These are phyloP conservation scores for Thrips palmi DNA, from an alignment of 1,140 invertebrate genomes.

Conservation along the genomic window DNA sequence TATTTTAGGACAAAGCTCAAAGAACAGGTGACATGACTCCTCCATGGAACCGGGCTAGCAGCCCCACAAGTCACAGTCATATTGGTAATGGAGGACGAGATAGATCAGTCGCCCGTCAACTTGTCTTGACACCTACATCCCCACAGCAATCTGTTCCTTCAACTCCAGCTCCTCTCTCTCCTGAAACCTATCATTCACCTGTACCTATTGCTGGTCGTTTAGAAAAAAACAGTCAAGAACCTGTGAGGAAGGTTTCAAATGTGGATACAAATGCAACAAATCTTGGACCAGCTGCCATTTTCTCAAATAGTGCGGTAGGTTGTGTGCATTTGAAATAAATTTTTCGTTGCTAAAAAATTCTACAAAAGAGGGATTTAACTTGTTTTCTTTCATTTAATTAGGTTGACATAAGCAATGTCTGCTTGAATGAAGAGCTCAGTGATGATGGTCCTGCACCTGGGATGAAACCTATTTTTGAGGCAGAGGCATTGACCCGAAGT, in stretches of 20 bases:
- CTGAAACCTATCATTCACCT: constrained; percentile 1
- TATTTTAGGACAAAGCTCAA: no score
- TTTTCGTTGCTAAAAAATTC: neutral
- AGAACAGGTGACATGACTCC: constrained; percentile 9
- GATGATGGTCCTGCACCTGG: constrained; percentile 25
- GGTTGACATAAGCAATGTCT: constrained; percentile 43
- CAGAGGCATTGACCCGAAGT: constrained; percentile 23
- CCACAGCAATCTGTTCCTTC: constrained; percentile 18
- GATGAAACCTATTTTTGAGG: constrained; percentile 26
- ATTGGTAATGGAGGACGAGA: constrained; percentile 14
- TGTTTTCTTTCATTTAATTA: constrained; percentile 2
- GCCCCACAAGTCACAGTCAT: constrained; percentile 16
- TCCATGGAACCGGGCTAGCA: constrained; percentile 22
- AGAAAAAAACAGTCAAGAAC: constrained; percentile 2
- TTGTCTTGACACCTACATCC: constrained; percentile 16
- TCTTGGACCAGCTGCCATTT: constrained; percentile 49
- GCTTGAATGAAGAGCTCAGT: constrained; percentile 49
- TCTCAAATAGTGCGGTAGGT: constrained; percentile 80
- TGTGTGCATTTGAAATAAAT: constrained; percentile 16
- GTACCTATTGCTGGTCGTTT: constrained; percentile 5
- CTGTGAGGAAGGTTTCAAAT: neutral
- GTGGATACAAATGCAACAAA: constrained; percentile 16
- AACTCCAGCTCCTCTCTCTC: constrained; percentile 18
- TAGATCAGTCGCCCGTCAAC: constrained; percentile 16
- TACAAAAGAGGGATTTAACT: neutral